phyloP scores from a whole-genome alignment of 2,797 vertebrate species.

The Oreochromis grahami region DNA sequence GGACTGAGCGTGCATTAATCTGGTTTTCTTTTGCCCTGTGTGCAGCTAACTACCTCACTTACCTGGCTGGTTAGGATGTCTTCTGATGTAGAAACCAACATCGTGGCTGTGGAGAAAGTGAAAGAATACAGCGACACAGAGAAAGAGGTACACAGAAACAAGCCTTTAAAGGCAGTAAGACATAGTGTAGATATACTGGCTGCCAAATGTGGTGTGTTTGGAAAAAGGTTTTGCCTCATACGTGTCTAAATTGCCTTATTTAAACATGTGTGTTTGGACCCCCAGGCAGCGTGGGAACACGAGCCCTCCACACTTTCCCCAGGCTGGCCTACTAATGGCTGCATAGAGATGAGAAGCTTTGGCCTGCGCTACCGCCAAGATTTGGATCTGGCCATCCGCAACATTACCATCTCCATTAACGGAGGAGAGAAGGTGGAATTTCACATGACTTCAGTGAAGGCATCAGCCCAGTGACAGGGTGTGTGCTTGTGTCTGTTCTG shows the following conservation, averaged over 20 bases:
- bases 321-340: constrained; percentile 84
- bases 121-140: constrained; percentile 87
- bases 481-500: neutral
- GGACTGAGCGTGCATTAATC: neutral
- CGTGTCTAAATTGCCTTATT: neutral
- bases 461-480: neutral
- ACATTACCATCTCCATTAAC: constrained; percentile 81
- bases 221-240: fast-evolving
- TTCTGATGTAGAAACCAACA: constrained; percentile 93
- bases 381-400: constrained; percentile 86
- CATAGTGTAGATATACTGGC: neutral
- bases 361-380: constrained; percentile 88
- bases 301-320: constrained; percentile 60
- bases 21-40: neutral
- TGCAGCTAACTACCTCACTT: constrained; percentile 60
- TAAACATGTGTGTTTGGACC: neutral
- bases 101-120: constrained; percentile 93
- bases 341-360: constrained; percentile 82
- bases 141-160: constrained; percentile 83
- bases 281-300: constrained; percentile 85
- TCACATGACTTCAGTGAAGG: neutral
- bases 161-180: neutral
- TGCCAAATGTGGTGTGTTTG: neutral
- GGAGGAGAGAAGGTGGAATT: constrained; percentile 89
- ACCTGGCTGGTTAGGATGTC: constrained; percentile 98